Base-by-base conservation (phyloP, 2,888 invertebrate genomes). In the Tenthredo mesomela region DNA sequence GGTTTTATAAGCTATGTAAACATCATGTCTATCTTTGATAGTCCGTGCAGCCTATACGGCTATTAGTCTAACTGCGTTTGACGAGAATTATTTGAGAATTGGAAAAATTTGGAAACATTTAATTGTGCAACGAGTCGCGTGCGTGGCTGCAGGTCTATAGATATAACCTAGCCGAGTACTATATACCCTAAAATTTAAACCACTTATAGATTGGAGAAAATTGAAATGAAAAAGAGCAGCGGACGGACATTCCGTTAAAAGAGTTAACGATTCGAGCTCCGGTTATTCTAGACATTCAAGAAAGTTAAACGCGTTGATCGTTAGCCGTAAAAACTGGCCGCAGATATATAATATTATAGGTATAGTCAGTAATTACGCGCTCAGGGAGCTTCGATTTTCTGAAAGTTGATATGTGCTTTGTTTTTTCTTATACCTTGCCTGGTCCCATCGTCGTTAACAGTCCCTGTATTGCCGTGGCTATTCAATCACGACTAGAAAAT, bases 231-330 rank as follows among this genome's bases (percentile, higher is more conserved):
- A 10, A 73, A 73, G 12, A 50, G 25, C 25, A 29, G 18, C 29
- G 7, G 75, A 12, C 29, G 50, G 25, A 29, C 10, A 75, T 58
- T 61, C 58, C 77, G 50, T 25, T 77, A 15, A 54, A n/a, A 47
- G 33, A 47, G 25, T 77, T 29, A 77, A 77, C 54, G 47, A 77
- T 77, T 54, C 12, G 15, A 47, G 33, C 78, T 15, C n/a, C 7
- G 54, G 21, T 37, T 15, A 80, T 61, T 80, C 33, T 1, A 25
- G 37, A 77, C 15, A 80, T 58, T 40, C 25, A 15, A n/a, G 37
- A 61, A 61, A 58, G 80, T 29, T 77, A 77, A 77, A 77, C n/a
- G 80, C 61, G 61, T 80, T 25, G 80, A 58, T 80, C 80, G 80
- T 80, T 61, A 80, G 61, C 40, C 61, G 58, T 50, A 40, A 21